Conservation (phyloP, 2,113 vertebrate genomes). For the Phocoena sinus region DNA sequence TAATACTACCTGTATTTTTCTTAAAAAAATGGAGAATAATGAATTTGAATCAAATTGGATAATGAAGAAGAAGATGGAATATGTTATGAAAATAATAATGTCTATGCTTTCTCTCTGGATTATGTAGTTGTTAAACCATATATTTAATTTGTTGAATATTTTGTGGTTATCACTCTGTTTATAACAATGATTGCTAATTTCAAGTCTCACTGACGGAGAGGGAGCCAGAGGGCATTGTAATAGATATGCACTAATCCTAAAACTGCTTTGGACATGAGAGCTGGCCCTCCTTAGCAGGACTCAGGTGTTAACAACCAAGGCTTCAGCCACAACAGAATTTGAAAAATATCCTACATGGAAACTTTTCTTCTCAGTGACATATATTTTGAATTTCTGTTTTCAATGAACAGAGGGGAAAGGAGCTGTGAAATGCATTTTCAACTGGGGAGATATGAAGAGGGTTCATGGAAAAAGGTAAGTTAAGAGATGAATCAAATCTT, state of each 20-base stretch:
- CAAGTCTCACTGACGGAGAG: not conserved
- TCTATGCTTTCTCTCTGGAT: not conserved
- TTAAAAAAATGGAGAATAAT: not conserved
- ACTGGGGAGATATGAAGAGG: not conserved
- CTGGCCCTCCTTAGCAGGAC: not conserved
- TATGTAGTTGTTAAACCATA: not conserved
- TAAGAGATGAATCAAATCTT: not conserved
- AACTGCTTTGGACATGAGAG: not conserved
- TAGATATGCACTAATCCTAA: not conserved
- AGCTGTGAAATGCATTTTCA: not conserved
- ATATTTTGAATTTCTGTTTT: not conserved
- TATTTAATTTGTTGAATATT: conserved; percentile 28
- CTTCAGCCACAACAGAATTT: not conserved
- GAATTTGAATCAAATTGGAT: not conserved
- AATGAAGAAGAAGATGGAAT: not conserved
- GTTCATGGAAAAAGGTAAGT: not conserved
- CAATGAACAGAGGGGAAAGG: not conserved
- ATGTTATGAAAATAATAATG: not conserved
- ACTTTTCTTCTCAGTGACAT: not conserved
- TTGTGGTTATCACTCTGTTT: conserved; percentile 37
- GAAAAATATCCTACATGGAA: not conserved
- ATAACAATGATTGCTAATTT: conserved; percentile 22
- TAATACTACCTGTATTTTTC: not conserved
- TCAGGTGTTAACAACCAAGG: not conserved
- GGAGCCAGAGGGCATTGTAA: not conserved